Conservation (phyloP, 2,888 invertebrate species). For the Metellina segmentata region DNA sequence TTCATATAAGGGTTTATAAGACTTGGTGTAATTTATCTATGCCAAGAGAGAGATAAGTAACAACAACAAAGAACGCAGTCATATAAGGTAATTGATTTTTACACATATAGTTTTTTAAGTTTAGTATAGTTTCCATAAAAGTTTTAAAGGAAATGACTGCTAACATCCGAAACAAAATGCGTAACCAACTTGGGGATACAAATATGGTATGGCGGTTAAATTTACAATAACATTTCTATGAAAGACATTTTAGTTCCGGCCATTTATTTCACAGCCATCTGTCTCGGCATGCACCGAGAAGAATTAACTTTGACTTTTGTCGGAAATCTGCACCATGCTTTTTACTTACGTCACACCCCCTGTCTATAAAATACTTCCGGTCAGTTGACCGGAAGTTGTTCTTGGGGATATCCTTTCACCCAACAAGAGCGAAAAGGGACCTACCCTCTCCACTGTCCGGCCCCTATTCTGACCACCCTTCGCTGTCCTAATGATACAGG, state of each 20-base stretch:
- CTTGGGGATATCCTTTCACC: conserved; percentile 19
- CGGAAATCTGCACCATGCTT: background rate
- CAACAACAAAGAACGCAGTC: too few relatives aligned
- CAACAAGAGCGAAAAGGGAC: background rate
- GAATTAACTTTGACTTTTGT: background rate
- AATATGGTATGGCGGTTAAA: too few relatives aligned
- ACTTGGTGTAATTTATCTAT: too few relatives aligned
- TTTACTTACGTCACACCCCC: conserved; percentile 65
- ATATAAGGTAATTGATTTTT: too few relatives aligned
- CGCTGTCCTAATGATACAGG: background rate
- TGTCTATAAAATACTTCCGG: conserved; percentile 38
- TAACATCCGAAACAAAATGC: too few relatives aligned
- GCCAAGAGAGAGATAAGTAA: too few relatives aligned
- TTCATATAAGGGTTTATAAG: too few relatives aligned
- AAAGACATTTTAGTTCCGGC: background rate
- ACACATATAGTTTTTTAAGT: too few relatives aligned
- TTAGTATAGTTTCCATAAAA: too few relatives aligned
- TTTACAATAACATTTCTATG: background rate
- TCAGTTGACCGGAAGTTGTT: conserved; percentile 41
- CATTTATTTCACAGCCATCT: conserved; percentile 9
- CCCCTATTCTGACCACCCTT: background rate
- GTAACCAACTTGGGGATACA: too few relatives aligned
- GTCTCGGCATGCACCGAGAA: background rate
- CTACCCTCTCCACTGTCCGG: background rate
- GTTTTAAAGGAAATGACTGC: too few relatives aligned